Percentiles rank a stretch among this genome's conserved stretches.
These are phyloP conservation scores for Cuculus canorus DNA, from an alignment of 2,797 vertebrate genomes.

Conservation along the genomic window DNA sequence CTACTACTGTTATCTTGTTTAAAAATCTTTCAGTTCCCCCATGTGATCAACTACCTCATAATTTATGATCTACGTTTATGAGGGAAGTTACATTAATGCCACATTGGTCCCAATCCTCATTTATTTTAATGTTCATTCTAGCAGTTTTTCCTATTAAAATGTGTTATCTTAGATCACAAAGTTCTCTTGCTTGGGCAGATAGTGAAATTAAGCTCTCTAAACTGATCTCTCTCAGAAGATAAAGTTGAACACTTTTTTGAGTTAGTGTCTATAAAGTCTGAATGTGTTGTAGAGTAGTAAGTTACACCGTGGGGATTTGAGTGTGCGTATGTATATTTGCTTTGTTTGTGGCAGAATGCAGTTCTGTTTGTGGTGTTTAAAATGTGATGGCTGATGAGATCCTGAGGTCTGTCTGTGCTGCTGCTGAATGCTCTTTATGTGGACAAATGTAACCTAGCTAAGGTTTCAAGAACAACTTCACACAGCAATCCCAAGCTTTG, in stretches of 20 bases:
- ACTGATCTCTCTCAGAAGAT: background rate
- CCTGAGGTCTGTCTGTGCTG: background rate
- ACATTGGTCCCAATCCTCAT: background rate
- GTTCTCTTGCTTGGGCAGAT: background rate
- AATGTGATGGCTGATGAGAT: background rate
- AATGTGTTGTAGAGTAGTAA: background rate
- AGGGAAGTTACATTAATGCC: background rate
- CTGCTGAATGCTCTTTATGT: too few species aligned
- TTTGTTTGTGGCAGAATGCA: background rate
- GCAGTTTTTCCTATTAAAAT: background rate
- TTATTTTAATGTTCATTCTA: background rate
- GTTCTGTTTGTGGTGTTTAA: background rate
- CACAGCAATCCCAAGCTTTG: background rate
- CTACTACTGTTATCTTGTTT: background rate
- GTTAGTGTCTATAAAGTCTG: background rate
- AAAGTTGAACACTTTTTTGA: background rate
- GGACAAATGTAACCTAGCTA: background rate
- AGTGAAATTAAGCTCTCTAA: background rate
- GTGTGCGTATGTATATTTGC: background rate
- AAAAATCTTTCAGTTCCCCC: background rate
- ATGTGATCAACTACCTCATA: background rate
- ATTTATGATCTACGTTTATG: background rate
- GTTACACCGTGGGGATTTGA: fast-evolving
- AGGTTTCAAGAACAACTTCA: background rate
- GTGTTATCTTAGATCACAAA: background rate